Conservation (phyloP, 2,888 invertebrate species). For the Agriopis marginaria region DNA sequence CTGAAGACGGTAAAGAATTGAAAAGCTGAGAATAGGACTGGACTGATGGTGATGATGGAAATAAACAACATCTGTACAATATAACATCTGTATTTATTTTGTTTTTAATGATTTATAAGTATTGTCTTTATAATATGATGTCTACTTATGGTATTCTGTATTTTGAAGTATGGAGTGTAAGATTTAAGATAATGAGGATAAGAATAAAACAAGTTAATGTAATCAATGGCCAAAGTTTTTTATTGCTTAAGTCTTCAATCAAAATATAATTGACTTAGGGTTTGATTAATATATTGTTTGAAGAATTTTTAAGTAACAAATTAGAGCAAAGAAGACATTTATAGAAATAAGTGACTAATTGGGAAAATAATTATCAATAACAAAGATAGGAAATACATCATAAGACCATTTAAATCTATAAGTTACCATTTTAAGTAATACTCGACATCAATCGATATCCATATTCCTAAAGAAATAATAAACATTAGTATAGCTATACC, state of each 20-base stretch:
- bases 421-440: too few species aligned
- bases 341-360: too few species aligned
- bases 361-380: too few species aligned
- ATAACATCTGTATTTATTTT: too few species aligned
- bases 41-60: not conserved
- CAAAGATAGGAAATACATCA: too few species aligned
- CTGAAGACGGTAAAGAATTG: not conserved
- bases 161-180: not conserved
- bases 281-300: not conserved
- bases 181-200: not conserved
- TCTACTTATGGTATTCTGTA: not conserved
- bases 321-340: not conserved
- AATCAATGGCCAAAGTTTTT: not conserved
- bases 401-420: too few species aligned
- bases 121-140: not conserved
- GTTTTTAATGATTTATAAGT: not conserved
- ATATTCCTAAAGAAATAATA: too few species aligned
- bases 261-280: not conserved
- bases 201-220: not conserved
- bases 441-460: too few species aligned
- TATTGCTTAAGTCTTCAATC: not conserved
- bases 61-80: too few species aligned
- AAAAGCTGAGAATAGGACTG: not conserved
- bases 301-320: not conserved
- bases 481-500: not conserved